phyloP scores from a whole-genome alignment of 1,140 invertebrate genomes.

The Amyelois transitella region DNA sequence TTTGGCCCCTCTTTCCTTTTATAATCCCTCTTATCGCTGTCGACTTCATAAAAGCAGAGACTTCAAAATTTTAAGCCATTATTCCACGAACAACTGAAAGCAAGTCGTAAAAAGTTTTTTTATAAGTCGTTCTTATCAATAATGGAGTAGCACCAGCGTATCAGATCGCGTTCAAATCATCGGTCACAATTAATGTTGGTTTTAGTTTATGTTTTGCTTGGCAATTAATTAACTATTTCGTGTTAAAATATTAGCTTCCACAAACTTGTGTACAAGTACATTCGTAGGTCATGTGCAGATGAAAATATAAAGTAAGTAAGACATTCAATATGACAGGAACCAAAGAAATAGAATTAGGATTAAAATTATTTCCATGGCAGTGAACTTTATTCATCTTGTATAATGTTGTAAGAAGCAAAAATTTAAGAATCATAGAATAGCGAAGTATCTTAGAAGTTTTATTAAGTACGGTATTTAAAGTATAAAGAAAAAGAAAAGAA shows the following conservation, averaged over 20 bases:
- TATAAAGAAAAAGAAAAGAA: too few species aligned
- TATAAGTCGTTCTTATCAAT: conserved; percentile 25
- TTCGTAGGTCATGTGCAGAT: too few species aligned
- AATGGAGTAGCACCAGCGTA: conserved; percentile 13
- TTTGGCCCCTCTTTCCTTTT: conserved; percentile 55
- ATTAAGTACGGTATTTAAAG: too few species aligned
- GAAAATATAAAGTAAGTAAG: too few species aligned
- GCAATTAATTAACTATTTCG: not conserved
- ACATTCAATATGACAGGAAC: too few species aligned
- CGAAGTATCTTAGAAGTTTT: too few species aligned
- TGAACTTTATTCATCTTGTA: too few species aligned
- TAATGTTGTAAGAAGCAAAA: too few species aligned
- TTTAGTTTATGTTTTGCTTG: not conserved
- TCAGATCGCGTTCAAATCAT: not conserved
- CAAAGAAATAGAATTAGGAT: too few species aligned
- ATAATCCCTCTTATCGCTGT: conserved; percentile 66
- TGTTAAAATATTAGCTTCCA: conserved; percentile 7
- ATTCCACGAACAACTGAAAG: conserved; percentile 47
- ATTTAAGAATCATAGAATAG: too few species aligned
- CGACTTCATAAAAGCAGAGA: conserved; percentile 56
- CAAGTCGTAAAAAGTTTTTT: conserved; percentile 43
- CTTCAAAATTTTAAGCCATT: conserved; percentile 60
- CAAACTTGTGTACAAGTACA: too few species aligned
- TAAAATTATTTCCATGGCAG: too few species aligned
- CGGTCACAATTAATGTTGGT: not conserved